These are phyloP conservation scores for Timema podura DNA, from an alignment of 2,888 invertebrate genomes.

Conservation along the genomic window DNA sequence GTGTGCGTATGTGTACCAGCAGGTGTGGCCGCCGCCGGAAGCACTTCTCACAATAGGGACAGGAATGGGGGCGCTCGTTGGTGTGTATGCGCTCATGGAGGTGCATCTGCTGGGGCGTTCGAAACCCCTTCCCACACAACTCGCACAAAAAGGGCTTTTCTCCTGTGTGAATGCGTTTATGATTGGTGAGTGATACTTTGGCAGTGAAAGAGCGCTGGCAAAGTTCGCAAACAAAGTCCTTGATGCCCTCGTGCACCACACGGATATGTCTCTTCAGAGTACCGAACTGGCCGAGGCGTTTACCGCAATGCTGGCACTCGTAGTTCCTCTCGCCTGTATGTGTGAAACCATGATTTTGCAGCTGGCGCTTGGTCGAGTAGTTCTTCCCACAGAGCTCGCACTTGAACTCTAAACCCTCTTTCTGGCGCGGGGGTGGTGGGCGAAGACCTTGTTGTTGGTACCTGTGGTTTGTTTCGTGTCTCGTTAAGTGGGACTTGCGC, in stretches of 20 bases:
- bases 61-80: constrained; percentile 37
- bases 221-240: constrained; percentile 18
- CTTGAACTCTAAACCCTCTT: constrained; percentile 1
- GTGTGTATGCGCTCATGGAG: constrained; percentile 34
- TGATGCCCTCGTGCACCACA: constrained; percentile 21
- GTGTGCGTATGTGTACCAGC: constrained; percentile 38
- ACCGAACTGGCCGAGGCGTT: constrained; percentile 59
- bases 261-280: constrained; percentile 20
- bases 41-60: constrained; percentile 38
- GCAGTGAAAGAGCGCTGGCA: constrained; percentile 23
- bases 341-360: constrained; percentile 45
- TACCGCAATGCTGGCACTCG: constrained; percentile 62
- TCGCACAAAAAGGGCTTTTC: constrained; percentile 13
- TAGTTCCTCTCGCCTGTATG: constrained; percentile 57
- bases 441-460: not conserved
- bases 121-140: constrained; percentile 21
- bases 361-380: constrained; percentile 8
- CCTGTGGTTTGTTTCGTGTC: constrained; percentile 16
- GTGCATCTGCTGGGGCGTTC: constrained; percentile 22
- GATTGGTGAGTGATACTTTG: constrained; percentile 19
- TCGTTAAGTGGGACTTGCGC: constrained; percentile 23
- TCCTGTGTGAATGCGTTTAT: constrained; percentile 24
- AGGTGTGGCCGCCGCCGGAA: constrained; percentile 40
- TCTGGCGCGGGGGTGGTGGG: not conserved
- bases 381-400: constrained; percentile 23